These are phyloP conservation scores for Vimba vimba DNA, from an alignment of 2,113 vertebrate species.

Conservation along the genomic window DNA sequence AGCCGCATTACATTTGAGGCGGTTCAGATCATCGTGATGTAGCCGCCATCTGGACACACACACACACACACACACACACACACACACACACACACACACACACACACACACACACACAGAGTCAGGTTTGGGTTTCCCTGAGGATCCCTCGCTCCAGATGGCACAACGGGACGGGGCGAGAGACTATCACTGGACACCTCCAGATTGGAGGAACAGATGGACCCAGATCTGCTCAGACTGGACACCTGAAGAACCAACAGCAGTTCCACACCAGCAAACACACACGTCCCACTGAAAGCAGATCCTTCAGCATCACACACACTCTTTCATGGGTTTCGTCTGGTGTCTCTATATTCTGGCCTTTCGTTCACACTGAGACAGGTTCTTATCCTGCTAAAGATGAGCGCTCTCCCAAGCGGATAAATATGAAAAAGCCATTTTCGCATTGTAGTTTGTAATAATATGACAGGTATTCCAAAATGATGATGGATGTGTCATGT, in stretches of 20 bases:
- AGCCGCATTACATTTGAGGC: no score
- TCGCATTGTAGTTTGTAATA: no score
- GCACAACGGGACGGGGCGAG: not conserved
- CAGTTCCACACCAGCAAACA: not conserved
- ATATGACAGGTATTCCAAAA: no score
- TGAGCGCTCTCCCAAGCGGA: no score
- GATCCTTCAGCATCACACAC: not conserved
- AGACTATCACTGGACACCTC: not conserved
- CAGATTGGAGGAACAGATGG: conserved; percentile 56
- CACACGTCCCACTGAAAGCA: not conserved
- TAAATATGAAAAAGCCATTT: no score
- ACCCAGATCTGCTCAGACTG: not conserved
- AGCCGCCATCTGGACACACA: not conserved
- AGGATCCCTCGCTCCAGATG: conserved; percentile 48
- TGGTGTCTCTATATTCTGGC: no score
- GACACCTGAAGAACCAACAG: not conserved
- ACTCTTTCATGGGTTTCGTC: not conserved
- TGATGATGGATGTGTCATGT: no score
- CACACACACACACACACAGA: not conserved
- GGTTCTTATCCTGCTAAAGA: no score
- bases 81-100: not conserved
- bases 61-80: conserved; percentile 4
- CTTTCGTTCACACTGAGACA: no score
- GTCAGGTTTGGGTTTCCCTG: conserved; percentile 11
- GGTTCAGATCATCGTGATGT: no score